phyloP scores from a whole-genome alignment of 2,113 vertebrate genomes.

The Mohoua ochrocephala region DNA sequence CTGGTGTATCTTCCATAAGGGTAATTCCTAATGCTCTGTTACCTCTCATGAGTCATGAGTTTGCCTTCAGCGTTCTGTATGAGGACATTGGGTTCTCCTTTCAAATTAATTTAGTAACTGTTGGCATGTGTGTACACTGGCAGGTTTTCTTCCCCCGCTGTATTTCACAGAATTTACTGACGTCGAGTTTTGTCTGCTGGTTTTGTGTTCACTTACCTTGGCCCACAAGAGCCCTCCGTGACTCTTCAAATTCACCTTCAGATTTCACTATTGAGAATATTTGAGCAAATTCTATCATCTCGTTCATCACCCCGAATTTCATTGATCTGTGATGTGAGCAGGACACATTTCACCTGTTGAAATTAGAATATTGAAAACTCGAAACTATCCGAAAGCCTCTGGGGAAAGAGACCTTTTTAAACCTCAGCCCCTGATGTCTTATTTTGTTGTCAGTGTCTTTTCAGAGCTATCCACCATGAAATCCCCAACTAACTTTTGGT shows the following conservation, averaged over 20 bases:
- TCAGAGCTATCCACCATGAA: not conserved
- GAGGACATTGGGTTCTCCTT: not conserved
- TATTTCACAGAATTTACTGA: not conserved
- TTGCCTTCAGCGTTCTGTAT: not conserved
- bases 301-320: not conserved
- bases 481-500: not conserved
- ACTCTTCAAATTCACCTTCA: not conserved
- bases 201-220: not conserved
- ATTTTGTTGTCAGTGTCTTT: not conserved
- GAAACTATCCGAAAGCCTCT: not conserved
- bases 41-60: not conserved
- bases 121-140: not conserved
- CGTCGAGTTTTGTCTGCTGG: not conserved
- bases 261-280: not conserved
- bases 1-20: not conserved
- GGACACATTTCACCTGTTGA: not conserved
- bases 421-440: not conserved
- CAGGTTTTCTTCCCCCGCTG: not conserved
- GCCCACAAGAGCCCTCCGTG: not conserved
- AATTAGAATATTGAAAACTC: not conserved
- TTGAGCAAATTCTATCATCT: not conserved
- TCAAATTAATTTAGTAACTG: not conserved
- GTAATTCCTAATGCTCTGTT: not conserved
- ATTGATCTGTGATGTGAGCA: not conserved
- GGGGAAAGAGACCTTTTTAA: not conserved